Evolutionary conservation across 1,140 invertebrate species (phyloP), one percentile per base, ranked within the genome.

Genomic region (Tetramorium alpestre): DNA sequence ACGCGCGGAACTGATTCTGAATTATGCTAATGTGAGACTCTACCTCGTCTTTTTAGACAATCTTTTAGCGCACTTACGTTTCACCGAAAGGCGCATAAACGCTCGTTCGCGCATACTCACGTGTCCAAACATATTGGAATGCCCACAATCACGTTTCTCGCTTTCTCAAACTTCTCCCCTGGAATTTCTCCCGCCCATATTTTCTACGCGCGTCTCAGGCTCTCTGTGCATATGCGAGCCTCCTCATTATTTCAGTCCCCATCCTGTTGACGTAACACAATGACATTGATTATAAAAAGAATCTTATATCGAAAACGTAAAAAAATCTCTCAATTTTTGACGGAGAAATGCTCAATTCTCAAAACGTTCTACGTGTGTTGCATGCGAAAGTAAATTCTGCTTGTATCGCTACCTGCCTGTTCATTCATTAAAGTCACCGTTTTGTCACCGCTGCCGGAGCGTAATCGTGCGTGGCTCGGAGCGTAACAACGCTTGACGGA

Each of bases 151-250:
- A 65, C 58, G 82, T 89, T 88, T 65, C 87, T 89, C 91, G 78
- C 91, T 92, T 92, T 92, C 91, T 92, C 91, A 81, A 90, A 25
- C 62, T 78, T 88, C 85, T 92, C 86, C 87, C 88, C 81, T 88
- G 82, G 85, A 90, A 92, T 92, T 92, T 92, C 90, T 92, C 88
- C 77, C 80, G 73, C 65, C 62, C 77, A 75, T 87, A 90, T 90
- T 80, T 87, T 91, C 89, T 86, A 87, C 33, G 41, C 80, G n/a
- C 16, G 38, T 85, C 13, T 73, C 10, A 33, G 22, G 33, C 65
- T 77, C 22, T 72, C 69, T 60, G 44, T 25, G 6, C 28, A 28
- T 16, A 22, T 38, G 11, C 1, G 16, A n/a, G 16, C 22, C 0
- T 11, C 64, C 28, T 25, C 47, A 41, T 67, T 11, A 16, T 78